Evolutionary conservation across 37 sponge, comb jelly and placozoan genomes (phyloP), one percentile per base, ranked within the genome.

Genomic region (Geodia barretti): DNA sequence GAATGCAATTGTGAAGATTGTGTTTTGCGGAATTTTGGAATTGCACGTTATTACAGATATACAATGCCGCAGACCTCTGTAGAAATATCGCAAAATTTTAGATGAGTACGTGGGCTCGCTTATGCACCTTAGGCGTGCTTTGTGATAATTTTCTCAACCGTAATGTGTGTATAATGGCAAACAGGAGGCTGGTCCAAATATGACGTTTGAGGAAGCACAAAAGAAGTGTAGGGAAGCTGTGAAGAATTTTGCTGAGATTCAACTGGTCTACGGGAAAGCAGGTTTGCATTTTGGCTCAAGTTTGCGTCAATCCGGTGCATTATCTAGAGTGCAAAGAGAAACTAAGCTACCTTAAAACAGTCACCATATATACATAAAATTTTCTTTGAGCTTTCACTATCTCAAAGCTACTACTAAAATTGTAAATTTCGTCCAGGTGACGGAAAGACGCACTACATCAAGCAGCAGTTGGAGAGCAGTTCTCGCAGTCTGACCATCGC

Each of bases 361-460:
- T n/a, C n/a, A n/a, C n/a, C n/a, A n/a, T n/a, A n/a, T 25, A 78
- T 28, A 41, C 34, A 32, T 34, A n/a, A n/a, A n/a, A n/a, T n/a
- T n/a, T n/a, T n/a, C n/a, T n/a, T n/a, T n/a, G n/a, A n/a, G n/a
- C n/a, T n/a, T n/a, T n/a, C n/a, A n/a, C n/a, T n/a, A n/a, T n/a
- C n/a, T n/a, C n/a, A n/a, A n/a, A n/a, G n/a, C n/a, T n/a, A n/a
- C n/a, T n/a, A n/a, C n/a, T n/a, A n/a, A n/a, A n/a, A n/a, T n/a
- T n/a, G n/a, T n/a, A n/a, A n/a, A n/a, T 70, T 21, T 11, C 28
- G 11, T 17, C 25, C 70, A 88, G 97, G 97, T 60, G 86, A 96
- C 84, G 97, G 97, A 8, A 96, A 96, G 77, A 90, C 97, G 1
- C 97, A 96, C 64, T 93, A 93, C 80, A 96, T 96, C 59, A 78